Evolutionary conservation across 1,140 invertebrate genomes (phyloP).

Genomic region (Sminthurinus signatus): DNA sequence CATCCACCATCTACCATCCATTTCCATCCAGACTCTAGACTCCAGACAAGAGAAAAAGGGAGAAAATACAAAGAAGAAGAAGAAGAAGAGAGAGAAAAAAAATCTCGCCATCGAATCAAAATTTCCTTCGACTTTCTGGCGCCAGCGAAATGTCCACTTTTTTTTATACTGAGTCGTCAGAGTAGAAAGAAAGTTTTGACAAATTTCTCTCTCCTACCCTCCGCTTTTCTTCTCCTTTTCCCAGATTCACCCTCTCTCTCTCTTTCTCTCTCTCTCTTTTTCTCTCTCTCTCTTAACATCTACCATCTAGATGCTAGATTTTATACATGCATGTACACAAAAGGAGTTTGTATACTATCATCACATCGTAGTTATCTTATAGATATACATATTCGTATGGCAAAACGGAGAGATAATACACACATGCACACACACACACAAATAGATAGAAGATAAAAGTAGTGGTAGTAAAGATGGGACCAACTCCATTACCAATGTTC

Average conservation of each 20-base stretch:
- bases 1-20: not conserved
- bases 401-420: not conserved
- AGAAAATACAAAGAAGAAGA: no score
- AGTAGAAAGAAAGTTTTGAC: constrained; percentile 37
- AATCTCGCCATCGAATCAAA: constrained; percentile 20
- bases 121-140: constrained; percentile 37
- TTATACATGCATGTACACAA: not conserved
- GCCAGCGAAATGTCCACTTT: constrained; percentile 42
- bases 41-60: not conserved
- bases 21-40: not conserved
- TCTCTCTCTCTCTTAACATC: constrained; percentile 12
- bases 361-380: not conserved
- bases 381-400: not conserved
- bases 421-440: not conserved
- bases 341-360: not conserved
- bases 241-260: constrained; percentile 13
- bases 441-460: not conserved
- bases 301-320: not conserved
- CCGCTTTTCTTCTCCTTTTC: constrained; percentile 11
- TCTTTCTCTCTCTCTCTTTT: constrained; percentile 8
- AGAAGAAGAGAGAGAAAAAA: constrained; percentile 19
- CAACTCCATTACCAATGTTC: not conserved
- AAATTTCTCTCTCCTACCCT: constrained; percentile 36
- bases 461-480: not conserved
- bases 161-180: constrained; percentile 30